A percentile compares a stretch with the other conserved stretches of the same genome.
Evolutionary conservation across 2,113 vertebrate species (phyloP).

Genomic region (Cottus gobio): DNA sequence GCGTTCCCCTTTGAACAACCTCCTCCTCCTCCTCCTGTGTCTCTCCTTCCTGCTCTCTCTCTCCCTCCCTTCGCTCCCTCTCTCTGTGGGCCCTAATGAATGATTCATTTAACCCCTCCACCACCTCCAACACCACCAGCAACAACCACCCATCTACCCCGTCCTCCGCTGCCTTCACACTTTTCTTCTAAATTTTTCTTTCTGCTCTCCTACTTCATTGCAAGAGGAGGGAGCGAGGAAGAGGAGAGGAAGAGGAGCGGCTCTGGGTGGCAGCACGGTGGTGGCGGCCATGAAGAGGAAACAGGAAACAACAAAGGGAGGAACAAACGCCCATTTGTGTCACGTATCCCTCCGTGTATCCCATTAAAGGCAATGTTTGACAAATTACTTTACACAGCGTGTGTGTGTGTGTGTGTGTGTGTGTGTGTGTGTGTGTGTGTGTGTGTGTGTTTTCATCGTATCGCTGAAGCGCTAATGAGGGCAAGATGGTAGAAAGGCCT

Average conservation of each 20-base stretch:
- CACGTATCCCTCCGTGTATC: slow-evolving; percentile 63
- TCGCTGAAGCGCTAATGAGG: slow-evolving; percentile 77
- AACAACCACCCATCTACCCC: slow-evolving; percentile 53
- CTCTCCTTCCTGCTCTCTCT: slow-evolving; percentile 36
- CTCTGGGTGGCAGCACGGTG: not conserved
- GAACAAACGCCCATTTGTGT: slow-evolving; percentile 68
- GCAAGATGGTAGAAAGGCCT: slow-evolving; percentile 53
- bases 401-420: slow-evolving; percentile 35
- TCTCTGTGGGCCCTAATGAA: slow-evolving; percentile 85
- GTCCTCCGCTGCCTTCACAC: slow-evolving; percentile 33
- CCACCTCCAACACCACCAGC: slow-evolving; percentile 67
- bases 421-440: not conserved
- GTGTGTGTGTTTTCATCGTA: not conserved
- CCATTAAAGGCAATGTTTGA: slow-evolving; percentile 81
- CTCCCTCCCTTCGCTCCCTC: slow-evolving; percentile 68
- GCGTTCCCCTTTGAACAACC: slow-evolving; percentile 82
- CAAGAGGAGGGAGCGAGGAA: not conserved
- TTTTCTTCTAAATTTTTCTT: not conserved
- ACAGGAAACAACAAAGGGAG: slow-evolving; percentile 72
- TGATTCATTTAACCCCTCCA: slow-evolving; percentile 83
- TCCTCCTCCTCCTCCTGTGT: slow-evolving; percentile 67
- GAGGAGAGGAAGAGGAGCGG: not conserved
- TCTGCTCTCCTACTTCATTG: slow-evolving; percentile 56
- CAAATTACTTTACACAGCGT: slow-evolving; percentile 81
- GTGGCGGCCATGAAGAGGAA: slow-evolving; percentile 26